Base-by-base conservation (phyloP, 2,797 vertebrate genomes). In the Lophius americanus region DNA sequence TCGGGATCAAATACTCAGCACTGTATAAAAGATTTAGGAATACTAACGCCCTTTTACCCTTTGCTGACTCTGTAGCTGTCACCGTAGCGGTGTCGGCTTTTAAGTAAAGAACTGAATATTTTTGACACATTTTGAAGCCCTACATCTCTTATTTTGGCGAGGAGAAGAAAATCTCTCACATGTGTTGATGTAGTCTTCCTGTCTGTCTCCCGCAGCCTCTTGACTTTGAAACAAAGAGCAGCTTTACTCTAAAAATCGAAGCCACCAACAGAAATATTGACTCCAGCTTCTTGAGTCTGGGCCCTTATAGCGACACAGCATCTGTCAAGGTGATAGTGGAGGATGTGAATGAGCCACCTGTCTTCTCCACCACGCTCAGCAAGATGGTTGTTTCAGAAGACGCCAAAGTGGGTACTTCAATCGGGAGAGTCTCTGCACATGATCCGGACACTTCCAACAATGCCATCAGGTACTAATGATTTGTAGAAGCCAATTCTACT, bases 261-360 rank as follows among this genome's bases (percentile, higher is more conserved):
- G 97, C 94, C 55, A 96, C 96, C 6, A 99, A 99, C 85, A 93
- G 95, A 79, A 94, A 97, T 10, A 93, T 97, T 0, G 96, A 99
- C 90, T 92, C 95, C 81, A 94, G 94, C 60, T 98, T 98, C 79
- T 81, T 96, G 60, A 96, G 87, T 64, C 73, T 92, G 80, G 97
- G 96, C n/a, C 95, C 97, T 0, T 99, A 97, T 71, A 96, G 94
- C 9, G 96, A 98, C 78, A 95, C 92, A 0, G 94, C 95, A 0
- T 94, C 94, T 0, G 93, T 99, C 77, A 96, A 94, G 84, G 94
- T 99, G 64, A 95, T 93, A 0, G 96, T 98, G 47, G 95, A 97
- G 61, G 96, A 99, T 1, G 96, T 98, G 61, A 96, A 99, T 2
- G 97, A 99, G 82, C 94, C 96, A 0, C 97, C 97, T 0, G 75